Evolutionary conservation across 2,888 invertebrate genomes (phyloP).

Genomic region (Dasypolia templi): DNA sequence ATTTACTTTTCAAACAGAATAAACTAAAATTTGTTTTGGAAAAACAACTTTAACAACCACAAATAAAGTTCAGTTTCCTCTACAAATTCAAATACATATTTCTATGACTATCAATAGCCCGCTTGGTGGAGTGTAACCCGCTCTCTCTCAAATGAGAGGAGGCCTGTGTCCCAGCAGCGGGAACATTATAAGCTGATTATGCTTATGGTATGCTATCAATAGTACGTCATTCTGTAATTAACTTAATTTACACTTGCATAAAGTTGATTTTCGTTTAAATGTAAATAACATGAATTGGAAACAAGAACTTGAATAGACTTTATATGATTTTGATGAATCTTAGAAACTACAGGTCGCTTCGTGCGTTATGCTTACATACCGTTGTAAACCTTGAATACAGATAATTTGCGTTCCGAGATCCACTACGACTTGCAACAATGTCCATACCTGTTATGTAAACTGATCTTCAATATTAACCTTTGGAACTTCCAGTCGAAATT

Average conservation of each 20-base stretch:
- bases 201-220: no score
- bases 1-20: neutral
- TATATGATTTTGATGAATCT: neutral
- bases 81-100: no score
- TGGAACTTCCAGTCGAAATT: no score
- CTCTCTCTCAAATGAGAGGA: no score
- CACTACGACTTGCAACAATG: neutral
- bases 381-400: conserved; percentile 18
- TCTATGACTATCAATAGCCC: no score
- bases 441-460: neutral
- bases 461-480: no score
- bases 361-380: neutral
- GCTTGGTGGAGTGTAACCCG: no score
- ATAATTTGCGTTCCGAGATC: conserved; percentile 10
- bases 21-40: neutral
- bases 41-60: neutral
- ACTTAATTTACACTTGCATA: no score
- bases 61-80: neutral
- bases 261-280: neutral
- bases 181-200: no score
- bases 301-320: neutral
- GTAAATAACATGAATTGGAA: neutral
- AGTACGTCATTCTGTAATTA: neutral
- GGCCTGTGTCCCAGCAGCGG: no score
- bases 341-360: neutral